These are phyloP conservation scores for Ormia ochracea DNA, from an alignment of 2,888 invertebrate genomes.

Conservation along the genomic window DNA sequence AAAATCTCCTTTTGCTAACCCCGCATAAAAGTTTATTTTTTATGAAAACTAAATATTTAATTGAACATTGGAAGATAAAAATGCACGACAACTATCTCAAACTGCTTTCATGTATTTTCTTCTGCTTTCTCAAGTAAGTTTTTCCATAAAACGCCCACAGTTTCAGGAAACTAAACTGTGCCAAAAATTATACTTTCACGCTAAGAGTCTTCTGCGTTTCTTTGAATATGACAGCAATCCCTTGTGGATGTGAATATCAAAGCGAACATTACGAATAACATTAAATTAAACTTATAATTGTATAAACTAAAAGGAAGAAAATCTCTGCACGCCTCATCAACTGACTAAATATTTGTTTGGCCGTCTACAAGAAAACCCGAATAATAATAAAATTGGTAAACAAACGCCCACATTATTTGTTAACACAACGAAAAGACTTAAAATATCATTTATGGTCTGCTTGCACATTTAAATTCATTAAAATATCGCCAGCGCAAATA, in stretches of 20 bases:
- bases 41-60: too few relatives aligned
- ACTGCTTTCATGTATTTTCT: neutral
- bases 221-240: neutral
- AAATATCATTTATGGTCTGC: too few relatives aligned
- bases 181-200: conserved; percentile 27
- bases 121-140: neutral
- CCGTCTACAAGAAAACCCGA: neutral
- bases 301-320: neutral
- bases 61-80: neutral
- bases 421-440: too few relatives aligned
- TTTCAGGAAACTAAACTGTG: conserved; percentile 12
- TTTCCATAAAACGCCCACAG: neutral
- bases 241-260: neutral
- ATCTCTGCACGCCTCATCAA: neutral
- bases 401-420: conserved; percentile 23
- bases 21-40: too few relatives aligned
- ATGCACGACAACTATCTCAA: too few relatives aligned
- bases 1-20: too few relatives aligned
- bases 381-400: conserved; percentile 6
- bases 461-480: too few relatives aligned
- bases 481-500: too few relatives aligned
- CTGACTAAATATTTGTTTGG: neutral
- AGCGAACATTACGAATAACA: neutral
- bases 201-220: neutral
- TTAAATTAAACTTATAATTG: neutral